A percentile compares a stretch with the other conserved stretches of the same genome.
Evolutionary conservation across 2,113 vertebrate genomes (phyloP).

Genomic region (Eptatretus burgeri): DNA sequence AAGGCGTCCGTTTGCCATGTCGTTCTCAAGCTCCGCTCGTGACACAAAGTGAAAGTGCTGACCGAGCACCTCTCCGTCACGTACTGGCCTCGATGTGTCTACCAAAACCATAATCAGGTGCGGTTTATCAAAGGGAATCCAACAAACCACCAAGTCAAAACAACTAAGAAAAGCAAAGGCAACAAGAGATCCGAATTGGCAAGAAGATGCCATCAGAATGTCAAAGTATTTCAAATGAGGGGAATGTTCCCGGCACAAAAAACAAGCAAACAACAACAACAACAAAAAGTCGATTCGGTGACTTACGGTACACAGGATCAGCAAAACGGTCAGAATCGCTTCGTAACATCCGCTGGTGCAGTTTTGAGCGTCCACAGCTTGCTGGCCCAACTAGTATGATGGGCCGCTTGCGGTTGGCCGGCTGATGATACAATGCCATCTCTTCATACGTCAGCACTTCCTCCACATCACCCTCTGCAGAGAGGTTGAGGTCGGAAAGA

Average conservation of each 20-base stretch:
- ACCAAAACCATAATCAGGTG: constrained; percentile 6
- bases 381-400: constrained; percentile 54
- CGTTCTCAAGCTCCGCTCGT: constrained; percentile 38
- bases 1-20: constrained; percentile 45
- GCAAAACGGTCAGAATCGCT: constrained; percentile 48
- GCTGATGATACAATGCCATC: constrained; percentile 84
- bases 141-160: too few species aligned
- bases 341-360: constrained; percentile 48
- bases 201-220: too few species aligned
- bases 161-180: too few species aligned
- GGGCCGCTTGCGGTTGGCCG: constrained; percentile 53
- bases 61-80: constrained; percentile 50
- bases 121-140: too few species aligned
- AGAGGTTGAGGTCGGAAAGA: not conserved
- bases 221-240: too few species aligned
- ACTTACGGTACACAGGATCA: constrained; percentile 54
- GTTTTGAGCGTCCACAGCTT: constrained; percentile 56
- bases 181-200: too few species aligned
- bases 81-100: constrained; percentile 56
- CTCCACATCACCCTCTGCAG: constrained; percentile 30
- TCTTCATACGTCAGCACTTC: constrained; percentile 82
- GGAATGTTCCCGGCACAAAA: too few species aligned
- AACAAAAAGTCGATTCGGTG: constrained; percentile 7
- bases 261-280: too few species aligned
- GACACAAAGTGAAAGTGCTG: constrained; percentile 70